A percentile compares a stretch with the other conserved stretches of the same genome.
phyloP scores from a whole-genome alignment of 2,797 vertebrate genomes.

The Lindbergichthys nudifrons region DNA sequence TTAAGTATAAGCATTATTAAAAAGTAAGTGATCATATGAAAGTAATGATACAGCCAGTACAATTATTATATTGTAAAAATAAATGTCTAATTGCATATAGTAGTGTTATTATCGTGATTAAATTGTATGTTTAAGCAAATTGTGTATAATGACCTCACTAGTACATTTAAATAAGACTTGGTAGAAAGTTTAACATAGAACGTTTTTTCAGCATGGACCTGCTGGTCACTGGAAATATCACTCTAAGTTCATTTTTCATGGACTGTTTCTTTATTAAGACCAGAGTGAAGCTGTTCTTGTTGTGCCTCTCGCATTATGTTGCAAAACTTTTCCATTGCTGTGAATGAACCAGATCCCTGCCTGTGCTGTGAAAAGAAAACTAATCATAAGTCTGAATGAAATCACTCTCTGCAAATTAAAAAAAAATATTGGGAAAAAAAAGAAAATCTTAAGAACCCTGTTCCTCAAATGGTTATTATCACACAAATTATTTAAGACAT shows the following conservation, averaged over 20 bases:
- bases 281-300: background rate
- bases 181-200: too few relatives aligned
- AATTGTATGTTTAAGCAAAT: too few relatives aligned
- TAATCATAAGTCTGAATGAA: background rate
- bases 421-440: background rate
- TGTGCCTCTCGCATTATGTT: background rate
- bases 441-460: background rate
- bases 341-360: background rate
- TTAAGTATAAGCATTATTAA: too few relatives aligned
- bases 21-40: too few relatives aligned
- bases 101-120: too few relatives aligned
- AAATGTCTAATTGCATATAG: too few relatives aligned
- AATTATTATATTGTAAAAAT: too few relatives aligned
- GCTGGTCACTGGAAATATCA: background rate
- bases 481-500: background rate
- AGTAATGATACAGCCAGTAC: too few relatives aligned
- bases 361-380: background rate
- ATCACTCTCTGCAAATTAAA: background rate
- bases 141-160: too few relatives aligned
- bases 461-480: constrained; percentile 5
- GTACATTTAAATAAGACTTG: too few relatives aligned
- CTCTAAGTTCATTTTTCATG: background rate
- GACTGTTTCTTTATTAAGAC: background rate
- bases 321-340: background rate
- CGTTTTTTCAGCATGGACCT: background rate